Base-by-base conservation (phyloP, 2,888 invertebrate species). In the Folsomia manolachei region DNA sequence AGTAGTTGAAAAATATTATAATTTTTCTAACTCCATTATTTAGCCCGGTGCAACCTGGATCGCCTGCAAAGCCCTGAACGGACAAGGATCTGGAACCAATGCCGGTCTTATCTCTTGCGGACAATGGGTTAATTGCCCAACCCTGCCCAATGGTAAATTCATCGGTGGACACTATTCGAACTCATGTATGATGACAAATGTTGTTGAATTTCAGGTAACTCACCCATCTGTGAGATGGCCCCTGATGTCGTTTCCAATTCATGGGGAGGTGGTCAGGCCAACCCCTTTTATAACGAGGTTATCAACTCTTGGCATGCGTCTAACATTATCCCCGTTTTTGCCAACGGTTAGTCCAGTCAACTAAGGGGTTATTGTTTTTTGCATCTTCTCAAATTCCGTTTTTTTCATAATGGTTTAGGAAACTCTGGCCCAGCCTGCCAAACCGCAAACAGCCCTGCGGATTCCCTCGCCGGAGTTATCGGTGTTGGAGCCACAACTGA, bases 321-420 rank as follows among this genome's bases (percentile, higher is more conserved):
- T 11, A 53, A 64, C 1, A 73, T 75, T 27, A 63, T 75, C 27
- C 75, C 75, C 11, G 69, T 75, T 9, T 75, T 74, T 60, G 26
- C 27, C 56, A 56, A 56, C 56, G 56, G 39, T 39, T 9, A 39
- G 39, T 14, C 39, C 14, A 9, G 7, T 39, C 39, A 39, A 39
- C 39, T 56, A 56, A 56, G n/a, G n/a, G n/a, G n/a, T n/a, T n/a
- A n/a, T n/a, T n/a, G n/a, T n/a, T n/a, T 56, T 56, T 56, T 56
- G n/a, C 21, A n/a, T n/a, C n/a, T n/a, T n/a, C n/a, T n/a, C n/a
- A n/a, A n/a, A n/a, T n/a, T n/a, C n/a, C n/a, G n/a, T n/a, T n/a
- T n/a, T n/a, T n/a, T n/a, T n/a, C n/a, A n/a, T n/a, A n/a, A n/a
- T n/a, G n/a, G n/a, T n/a, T n/a, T 25, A 11, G 67, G 67, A 26